Conservation (phyloP, 2,113 vertebrate genomes). For the Strigops habroptila region DNA sequence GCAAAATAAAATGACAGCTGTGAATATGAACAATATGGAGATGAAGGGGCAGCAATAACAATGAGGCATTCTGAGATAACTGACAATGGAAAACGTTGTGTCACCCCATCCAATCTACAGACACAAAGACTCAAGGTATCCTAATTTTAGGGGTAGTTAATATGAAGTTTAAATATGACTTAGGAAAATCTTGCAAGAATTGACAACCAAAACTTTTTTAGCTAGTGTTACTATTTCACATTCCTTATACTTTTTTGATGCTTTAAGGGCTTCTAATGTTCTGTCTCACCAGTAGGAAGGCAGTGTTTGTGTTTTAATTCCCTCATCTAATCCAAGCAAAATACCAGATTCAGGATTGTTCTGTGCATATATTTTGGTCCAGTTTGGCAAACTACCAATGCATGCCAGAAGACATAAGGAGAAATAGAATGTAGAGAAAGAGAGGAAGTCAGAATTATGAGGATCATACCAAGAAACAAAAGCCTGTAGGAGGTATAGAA, state of each 20-base stretch:
- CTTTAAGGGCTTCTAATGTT: not conserved
- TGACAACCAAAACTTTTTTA: not conserved
- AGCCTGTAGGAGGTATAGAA: not conserved
- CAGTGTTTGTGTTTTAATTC: rapidly evolving
- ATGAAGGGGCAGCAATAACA: not conserved
- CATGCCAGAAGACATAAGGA: not conserved
- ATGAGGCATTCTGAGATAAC: not conserved
- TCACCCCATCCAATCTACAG: not conserved
- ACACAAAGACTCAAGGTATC: not conserved
- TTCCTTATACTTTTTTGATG: not conserved
- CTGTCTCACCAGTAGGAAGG: not conserved
- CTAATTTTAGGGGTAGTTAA: not conserved
- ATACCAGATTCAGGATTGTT: not conserved
- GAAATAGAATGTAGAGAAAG: not conserved
- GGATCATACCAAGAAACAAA: not conserved
- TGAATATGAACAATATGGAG: not conserved
- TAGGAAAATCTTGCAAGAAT: not conserved
- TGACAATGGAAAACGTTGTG: not conserved
- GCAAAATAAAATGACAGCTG: not conserved
- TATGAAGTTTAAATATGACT: not conserved
- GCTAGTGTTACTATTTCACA: not conserved
- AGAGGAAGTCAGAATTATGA: not conserved
- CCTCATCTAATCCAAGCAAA: not conserved
- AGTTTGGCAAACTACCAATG: not conserved
- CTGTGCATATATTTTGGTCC: not conserved